Base-by-base conservation (phyloP, 35 echinoderm and acorn worm genomes). In the Patiria miniata region DNA sequence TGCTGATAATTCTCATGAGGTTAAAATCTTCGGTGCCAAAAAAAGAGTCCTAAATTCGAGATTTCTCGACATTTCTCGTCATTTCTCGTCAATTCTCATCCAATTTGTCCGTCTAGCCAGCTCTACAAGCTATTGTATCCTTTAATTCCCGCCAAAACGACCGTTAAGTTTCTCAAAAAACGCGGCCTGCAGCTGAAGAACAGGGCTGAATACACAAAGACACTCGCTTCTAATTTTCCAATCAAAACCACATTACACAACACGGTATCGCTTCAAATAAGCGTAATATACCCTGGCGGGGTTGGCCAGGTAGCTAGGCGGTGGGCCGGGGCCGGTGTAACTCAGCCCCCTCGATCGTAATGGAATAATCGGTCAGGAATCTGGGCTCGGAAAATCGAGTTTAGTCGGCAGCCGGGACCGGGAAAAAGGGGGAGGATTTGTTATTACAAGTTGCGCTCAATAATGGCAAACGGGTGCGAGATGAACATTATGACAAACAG, bases 171-270 rank as follows among this genome's bases (percentile, higher is more conserved):
- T 47, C 42, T 47, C 4, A 12, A 47, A 47, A 47, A 47, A 4
- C 42, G 42, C 42, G 42, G 4, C 4, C 42, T 4, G 42, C 42
- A 6, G 42, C 42, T 4, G 42, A 6, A 6, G 12, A 6, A 47
- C 42, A 47, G 42, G 42, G 12, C 42, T 47, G 42, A 47, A 47
- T 4, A 47, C 42, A 47, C 42, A 6, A 47, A 47, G n/a, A 47
- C 42, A 47, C 42, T 47, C 42, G 42, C 42, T 47, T 47, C 34
- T 73, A 73, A 73, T 73, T 26, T 34, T 73, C 30, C 23, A 73
- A 73, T 73, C 29, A 73, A 73, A 73, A 73, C 65, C 65, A 73
- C 65, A 73, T 73, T 73, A 73, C 65, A 73, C 65, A 73, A 73
- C 23, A 73, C 65, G 65, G 42, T 73, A 73, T 73, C 65, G 65